Base-by-base conservation (phyloP, 1,140 invertebrate species). In the Drosophila paulistorum region DNA sequence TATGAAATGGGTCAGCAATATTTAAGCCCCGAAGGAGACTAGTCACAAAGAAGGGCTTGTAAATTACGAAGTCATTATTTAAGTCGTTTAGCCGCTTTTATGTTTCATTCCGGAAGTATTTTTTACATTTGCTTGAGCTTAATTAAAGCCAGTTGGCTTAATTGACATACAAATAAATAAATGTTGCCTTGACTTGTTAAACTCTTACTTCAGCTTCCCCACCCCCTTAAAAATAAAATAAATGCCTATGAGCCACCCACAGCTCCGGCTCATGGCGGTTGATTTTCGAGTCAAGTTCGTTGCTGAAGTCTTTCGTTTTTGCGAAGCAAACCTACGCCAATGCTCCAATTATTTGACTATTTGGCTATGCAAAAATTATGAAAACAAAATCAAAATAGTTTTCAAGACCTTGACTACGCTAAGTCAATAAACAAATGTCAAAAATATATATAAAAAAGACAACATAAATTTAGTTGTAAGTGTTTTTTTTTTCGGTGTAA, bases 271-370 rank as follows among this genome's bases (percentile, higher is more conserved):
- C 35, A 37, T 23, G 35, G n/a, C 35, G 37, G 30, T 55, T 59
- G 33, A 14, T 9, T 64, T 35, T 58, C 51, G 63, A 55, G 13
- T 72, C 78, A 79, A 84, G 85, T 90, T 90, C 86, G 85, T 73
- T 90, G 81, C 70, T 67, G 76, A 82, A 90, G 85, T 90, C 85
- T 86, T 90, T 90, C 75, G 68, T 74, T 81, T 30, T 81, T 6
- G 62, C 65, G 39, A 23, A 3, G 10, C 51, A n/a, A 42, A 42
- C 71, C 83, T 71, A 82, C 82, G 75, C 79, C 41, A 64, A 13
- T 73, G 83, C 68, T 82, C 79, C 66, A 81, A 68, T 82, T 81
- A 35, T 35, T 51, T 4, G 45, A 45, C 68, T 65, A 35, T 63
- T 58, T 51, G 9, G 35, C 48, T 70, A 59, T 33, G 66, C 73